Evolutionary conservation across 2,113 vertebrate genomes (phyloP).

Genomic region (Sialia sialis): DNA sequence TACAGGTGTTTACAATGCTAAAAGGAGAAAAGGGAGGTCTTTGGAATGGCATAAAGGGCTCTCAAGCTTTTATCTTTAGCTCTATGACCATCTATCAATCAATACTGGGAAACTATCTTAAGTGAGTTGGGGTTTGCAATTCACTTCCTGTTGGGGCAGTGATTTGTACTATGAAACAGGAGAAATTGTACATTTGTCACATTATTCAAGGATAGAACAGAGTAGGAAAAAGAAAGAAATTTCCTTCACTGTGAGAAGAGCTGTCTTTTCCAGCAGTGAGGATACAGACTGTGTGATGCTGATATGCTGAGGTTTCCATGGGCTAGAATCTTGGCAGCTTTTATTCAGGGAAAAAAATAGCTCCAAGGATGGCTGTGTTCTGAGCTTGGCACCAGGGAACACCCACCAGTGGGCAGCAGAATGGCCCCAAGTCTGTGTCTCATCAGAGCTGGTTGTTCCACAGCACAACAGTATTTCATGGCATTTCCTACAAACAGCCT

Average conservation of each 20-base stretch:
- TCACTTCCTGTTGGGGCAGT: background rate
- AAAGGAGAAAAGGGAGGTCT: background rate
- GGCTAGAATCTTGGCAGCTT: background rate
- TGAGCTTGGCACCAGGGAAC: background rate
- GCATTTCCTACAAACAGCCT: background rate
- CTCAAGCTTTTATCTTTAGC: background rate
- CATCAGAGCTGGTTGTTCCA: background rate
- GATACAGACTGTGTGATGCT: background rate
- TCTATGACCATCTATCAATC: background rate
- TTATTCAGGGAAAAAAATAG: background rate
- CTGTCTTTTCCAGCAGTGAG: background rate
- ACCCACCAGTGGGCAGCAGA: background rate
- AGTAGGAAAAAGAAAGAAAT: background rate
- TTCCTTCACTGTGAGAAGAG: background rate
- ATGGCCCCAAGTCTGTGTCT: background rate
- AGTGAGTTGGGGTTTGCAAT: background rate
- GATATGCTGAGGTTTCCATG: background rate
- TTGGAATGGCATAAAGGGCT: background rate
- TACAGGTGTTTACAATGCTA: background rate
- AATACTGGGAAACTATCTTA: background rate
- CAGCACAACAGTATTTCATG: background rate
- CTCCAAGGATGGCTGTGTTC: background rate
- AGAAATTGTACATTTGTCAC: background rate
- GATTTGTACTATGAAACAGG: background rate
- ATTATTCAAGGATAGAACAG: background rate